Base-by-base conservation (phyloP, 2,797 vertebrate species). In the Eupleurogrammus muticus region DNA sequence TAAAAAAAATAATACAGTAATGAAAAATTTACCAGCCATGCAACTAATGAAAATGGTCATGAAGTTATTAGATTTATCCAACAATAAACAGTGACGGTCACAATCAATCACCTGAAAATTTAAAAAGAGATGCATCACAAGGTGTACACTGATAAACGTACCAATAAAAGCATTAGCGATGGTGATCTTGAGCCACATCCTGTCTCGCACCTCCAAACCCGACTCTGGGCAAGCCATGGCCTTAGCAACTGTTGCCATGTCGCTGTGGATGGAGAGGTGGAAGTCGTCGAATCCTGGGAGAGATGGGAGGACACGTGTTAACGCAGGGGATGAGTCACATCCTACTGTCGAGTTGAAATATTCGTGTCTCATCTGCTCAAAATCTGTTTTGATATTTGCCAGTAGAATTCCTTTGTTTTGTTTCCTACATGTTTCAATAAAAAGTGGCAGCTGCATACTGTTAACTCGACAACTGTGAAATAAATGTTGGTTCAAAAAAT, bases 171-270 rank as follows among this genome's bases (percentile, higher is more conserved):
- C 98, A 3, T 99, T 99, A 66, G 97, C 97, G 67, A 99, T 99
- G 70, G 97, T 99, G 89, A 99, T 99, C 95, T 99, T 99, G 81
- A 99, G 95, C 98, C 98, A 99, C 98, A 99, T 98, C 82, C 98
- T 95, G 92, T 99, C 98, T 48, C 97, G 95, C 75, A 99, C 97
- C 88, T 99, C 98, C 67, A 99, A 91, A 72, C 98, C 98, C 0
- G 98, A 99, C 85, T 99, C 98, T 40, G 97, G 95, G 61, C 96
- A 98, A 69, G 97, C 97, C 98, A 99, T 99, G 58, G 98, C 98
- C 92, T 99, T 99, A 58, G 98, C 98, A 57, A 99, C 95, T 8
- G 97, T 97, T 50, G 96, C 96, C 96, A 99, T 99, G 90, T 99
- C 98, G 1, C 95, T 98, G 94, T 99, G 97, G 90, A 99, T 96